phyloP scores from a whole-genome alignment of 1,140 invertebrate species.

The Caenorhabditis inopinata region DNA sequence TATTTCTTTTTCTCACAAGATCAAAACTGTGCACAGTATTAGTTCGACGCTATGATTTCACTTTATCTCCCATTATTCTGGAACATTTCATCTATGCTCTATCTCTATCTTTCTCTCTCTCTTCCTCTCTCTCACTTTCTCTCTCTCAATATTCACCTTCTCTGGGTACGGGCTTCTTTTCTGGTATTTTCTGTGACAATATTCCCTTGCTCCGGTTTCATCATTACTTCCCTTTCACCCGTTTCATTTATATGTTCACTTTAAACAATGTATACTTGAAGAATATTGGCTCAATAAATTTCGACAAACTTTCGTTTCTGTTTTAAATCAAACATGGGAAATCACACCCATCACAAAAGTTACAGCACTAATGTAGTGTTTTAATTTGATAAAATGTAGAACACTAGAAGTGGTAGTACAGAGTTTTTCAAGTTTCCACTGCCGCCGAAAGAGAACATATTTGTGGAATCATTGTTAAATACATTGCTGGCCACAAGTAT shows the following conservation, averaged over 20 bases:
- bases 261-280: not conserved
- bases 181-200: constrained; percentile 7
- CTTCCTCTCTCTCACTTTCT: not conserved
- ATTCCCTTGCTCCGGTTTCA: not conserved
- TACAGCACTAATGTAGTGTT: too few relatives aligned
- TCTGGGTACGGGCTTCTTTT: not conserved
- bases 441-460: not conserved
- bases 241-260: not conserved
- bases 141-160: not conserved
- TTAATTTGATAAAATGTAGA: too few relatives aligned
- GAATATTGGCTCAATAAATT: not conserved
- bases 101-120: not conserved
- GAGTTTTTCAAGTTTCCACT: too few relatives aligned
- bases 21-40: too few relatives aligned
- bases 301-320: not conserved
- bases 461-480: too few relatives aligned
- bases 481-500: too few relatives aligned
- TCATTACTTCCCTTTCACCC: not conserved
- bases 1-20: too few relatives aligned
- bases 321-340: not conserved
- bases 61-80: too few relatives aligned
- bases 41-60: too few relatives aligned
- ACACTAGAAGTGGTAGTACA: too few relatives aligned
- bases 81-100: too few relatives aligned
- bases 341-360: too few relatives aligned